Evolutionary conservation across 2,113 vertebrate species (phyloP), one percentile per base, ranked within the genome.

Genomic region (cattle (Bos taurus)): DNA sequence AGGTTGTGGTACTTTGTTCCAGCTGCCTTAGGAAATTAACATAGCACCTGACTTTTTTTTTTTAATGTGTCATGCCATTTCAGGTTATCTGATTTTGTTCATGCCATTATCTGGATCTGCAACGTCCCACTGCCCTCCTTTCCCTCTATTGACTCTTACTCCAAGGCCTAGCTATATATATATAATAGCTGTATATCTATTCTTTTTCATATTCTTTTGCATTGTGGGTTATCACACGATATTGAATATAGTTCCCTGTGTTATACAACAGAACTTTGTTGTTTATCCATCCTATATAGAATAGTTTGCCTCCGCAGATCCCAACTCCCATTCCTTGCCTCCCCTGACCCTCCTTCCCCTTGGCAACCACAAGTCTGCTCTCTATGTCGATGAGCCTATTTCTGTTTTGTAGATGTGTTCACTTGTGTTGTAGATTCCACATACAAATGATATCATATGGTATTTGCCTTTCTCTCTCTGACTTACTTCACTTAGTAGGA

Each of bases 51-150:
- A 48, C 30, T 92, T 84, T 36, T 28, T 28, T 67, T 60, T 60
- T 60, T 30, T 6, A 64, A 74, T 82, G 67, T 86, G 67, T 81
- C 54, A 6, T 80, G n/a, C 12, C 1, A 19, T 91, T 89, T 83
- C 11, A 80, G 1, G 1, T 25, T 54, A 54, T 62, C 86, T 67
- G 62, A 30, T 52, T 91, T 92, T 91, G n/a, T 12, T 92, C 82
- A 43, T 88, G 59, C 30, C 26, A 7, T 83, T 91, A 17, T 88
- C 33, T 52, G 46, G 16, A 59, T 62, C 9, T 50, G 23, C 2
- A 14, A 1, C 28, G 3, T 62, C 56, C 56, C 57, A 1, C 6
- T n/a, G 1, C 26, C 33, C 17, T 0, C 7, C 23, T 30, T 67
- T 40, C 3, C 71, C 36, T 64, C 71, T 33, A 4, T 15, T 36